Base-by-base conservation (phyloP, 2,113 vertebrate genomes). In the Charadrius vociferus region DNA sequence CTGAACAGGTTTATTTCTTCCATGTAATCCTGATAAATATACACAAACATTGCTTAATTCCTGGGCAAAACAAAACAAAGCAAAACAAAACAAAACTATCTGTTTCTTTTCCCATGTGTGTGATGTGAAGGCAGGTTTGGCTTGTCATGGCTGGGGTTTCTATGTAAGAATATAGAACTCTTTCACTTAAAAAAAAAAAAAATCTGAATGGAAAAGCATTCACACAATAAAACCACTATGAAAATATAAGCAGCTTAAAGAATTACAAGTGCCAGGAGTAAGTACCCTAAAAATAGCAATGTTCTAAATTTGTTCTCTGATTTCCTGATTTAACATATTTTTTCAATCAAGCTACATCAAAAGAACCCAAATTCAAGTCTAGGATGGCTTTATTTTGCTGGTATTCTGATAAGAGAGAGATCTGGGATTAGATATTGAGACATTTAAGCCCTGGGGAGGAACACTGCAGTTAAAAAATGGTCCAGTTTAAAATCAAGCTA, bases 1-100 rank as follows among this genome's bases (percentile, higher is more conserved):
- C 98, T 99, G 91, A 99, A 99, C 53, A 99, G 90, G 96, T 99
- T 99, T 87, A 99, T 99, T 98, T 99, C 99, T 94, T 99, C 99
- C 99, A 99, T 99, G 88, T 99, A 99, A 93, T 99, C 99, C 99
- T 99, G 90, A 47, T 18, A 91, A 73, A 97, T 47, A 74, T 10
- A 93, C n/a, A 92, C 47, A 95, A 86, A 84, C 52, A 90, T 7
- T 65, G 73, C 47, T 92, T 80, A 90, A 85, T 68, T 91, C 63
- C 34, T 36, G 10, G 47, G 53, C 45, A 95, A 80, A 92, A 10
- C 37, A 67, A 56, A 70, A 18, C 36, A 70, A 91, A 83, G 10
- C 50, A 71, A 87, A 94, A 18, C 36, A 70, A 91, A 83, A 12
- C 50, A 71, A 87, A 94, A 55, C 18, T 36, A 24, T 14, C 14